These are phyloP conservation scores for Hoplostethus mediterraneus DNA, from an alignment of 2,797 vertebrate species.

Conservation along the genomic window DNA sequence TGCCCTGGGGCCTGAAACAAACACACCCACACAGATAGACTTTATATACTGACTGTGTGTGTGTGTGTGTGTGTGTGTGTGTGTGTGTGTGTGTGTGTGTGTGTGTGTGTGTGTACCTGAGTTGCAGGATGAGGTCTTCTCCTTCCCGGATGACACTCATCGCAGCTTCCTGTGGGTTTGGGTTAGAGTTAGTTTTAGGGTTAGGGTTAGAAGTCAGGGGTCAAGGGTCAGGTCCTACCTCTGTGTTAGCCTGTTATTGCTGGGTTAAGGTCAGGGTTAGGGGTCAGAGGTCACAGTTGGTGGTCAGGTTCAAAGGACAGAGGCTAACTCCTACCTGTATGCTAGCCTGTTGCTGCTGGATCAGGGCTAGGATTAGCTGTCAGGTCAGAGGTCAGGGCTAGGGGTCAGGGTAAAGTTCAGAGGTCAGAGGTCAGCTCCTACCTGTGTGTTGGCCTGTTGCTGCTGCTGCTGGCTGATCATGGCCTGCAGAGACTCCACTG, in stretches of 20 bases:
- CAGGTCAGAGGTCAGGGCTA: neutral
- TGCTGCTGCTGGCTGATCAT: constrained; percentile 97
- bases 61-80: constrained; percentile 4
- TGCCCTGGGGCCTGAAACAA: constrained; percentile 89
- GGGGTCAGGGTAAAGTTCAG: too few relatives aligned
- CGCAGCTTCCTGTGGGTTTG: constrained; percentile 89
- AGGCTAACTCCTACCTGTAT: neutral
- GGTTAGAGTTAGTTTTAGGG: constrained; percentile 47
- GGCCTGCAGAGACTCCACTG: constrained; percentile 94
- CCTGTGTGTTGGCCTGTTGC: constrained; percentile 94
- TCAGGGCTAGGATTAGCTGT: constrained; percentile 16
- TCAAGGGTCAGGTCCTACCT: constrained; percentile 52
- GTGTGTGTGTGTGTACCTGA: constrained; percentile 86
- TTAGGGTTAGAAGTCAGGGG: constrained; percentile 25
- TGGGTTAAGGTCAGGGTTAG: constrained; percentile 60
- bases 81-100: too few relatives aligned
- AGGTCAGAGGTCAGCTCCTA: constrained; percentile 31
- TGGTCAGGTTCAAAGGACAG: constrained; percentile 2
- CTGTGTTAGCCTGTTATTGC: constrained; percentile 90
- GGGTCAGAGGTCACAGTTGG: neutral
- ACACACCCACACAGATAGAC: constrained; percentile 29
- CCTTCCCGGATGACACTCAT: constrained; percentile 98
- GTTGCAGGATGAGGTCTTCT: constrained; percentile 98
- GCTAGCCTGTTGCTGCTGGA: constrained; percentile 53
- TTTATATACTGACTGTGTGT: constrained; percentile 81